Percentiles rank a stretch among this genome's conserved stretches.
phyloP scores from a whole-genome alignment of 2,797 vertebrate species.

The Poeciliopsis paucimaculata region DNA sequence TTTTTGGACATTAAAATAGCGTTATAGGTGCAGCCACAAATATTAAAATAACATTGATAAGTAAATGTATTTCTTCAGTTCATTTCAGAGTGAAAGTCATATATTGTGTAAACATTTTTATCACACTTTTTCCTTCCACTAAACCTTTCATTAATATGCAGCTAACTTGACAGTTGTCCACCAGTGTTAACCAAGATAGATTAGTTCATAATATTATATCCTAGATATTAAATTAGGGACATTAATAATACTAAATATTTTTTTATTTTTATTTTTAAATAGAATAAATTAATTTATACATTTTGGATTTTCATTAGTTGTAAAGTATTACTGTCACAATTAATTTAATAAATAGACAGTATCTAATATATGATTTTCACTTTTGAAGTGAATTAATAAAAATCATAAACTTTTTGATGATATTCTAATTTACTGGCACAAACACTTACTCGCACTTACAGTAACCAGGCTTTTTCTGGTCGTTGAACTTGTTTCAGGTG shows the following conservation, averaged over 20 bases:
- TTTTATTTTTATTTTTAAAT: background rate
- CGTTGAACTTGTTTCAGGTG: slow-evolving; percentile 52
- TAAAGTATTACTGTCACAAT: background rate
- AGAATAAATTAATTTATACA: background rate
- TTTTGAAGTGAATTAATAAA: background rate
- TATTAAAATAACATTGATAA: background rate
- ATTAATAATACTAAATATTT: background rate
- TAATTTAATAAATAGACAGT: background rate
- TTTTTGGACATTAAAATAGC: slow-evolving; percentile 22
- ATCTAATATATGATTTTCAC: background rate
- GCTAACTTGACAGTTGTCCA: background rate
- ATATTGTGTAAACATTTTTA: background rate
- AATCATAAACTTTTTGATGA: background rate
- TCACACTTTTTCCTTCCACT: background rate
- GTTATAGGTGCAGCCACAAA: slow-evolving; percentile 12
- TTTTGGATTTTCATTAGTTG: background rate
- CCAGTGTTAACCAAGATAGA: background rate
- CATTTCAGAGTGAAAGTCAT: background rate
- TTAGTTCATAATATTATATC: background rate
- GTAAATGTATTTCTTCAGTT: background rate
- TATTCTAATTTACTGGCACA: background rate
- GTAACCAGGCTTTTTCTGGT: slow-evolving; percentile 30
- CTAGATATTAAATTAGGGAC: background rate
- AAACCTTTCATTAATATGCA: background rate
- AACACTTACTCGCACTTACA: slow-evolving; percentile 8